Conservation (phyloP, 2,797 vertebrate genomes). For the Cichlasoma orientale region DNA sequence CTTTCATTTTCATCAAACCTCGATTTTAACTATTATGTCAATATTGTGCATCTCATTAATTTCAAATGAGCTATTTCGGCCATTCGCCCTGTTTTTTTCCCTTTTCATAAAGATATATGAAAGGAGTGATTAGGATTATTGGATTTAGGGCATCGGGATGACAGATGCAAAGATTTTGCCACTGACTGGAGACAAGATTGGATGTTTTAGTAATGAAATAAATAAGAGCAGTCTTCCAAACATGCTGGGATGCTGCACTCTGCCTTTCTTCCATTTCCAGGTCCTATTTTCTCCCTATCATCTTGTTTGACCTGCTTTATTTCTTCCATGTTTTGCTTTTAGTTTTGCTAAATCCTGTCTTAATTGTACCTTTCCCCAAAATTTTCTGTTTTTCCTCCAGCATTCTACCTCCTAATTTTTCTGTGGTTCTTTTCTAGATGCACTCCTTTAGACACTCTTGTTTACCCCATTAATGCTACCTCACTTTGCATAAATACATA, state of each 20-base stretch:
- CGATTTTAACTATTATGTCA: background rate
- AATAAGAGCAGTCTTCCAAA: background rate
- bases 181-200: background rate
- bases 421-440: background rate
- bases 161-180: background rate
- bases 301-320: background rate
- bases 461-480: background rate
- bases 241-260: background rate
- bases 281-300: background rate
- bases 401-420: background rate
- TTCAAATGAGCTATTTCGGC: background rate
- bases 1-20: too few species aligned
- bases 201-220: background rate
- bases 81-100: background rate
- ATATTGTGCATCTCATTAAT: background rate
- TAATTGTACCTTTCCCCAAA: too few species aligned
- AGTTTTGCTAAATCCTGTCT: background rate
- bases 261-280: too few species aligned
- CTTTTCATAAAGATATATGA: too few species aligned
- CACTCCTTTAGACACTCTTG: background rate
- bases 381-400: background rate
- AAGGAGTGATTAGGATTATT: background rate
- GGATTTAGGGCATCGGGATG: background rate
- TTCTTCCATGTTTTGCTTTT: too few species aligned
- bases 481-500: background rate